Conservation (phyloP, 2,888 invertebrate genomes). For the Agriotes lineatus region DNA sequence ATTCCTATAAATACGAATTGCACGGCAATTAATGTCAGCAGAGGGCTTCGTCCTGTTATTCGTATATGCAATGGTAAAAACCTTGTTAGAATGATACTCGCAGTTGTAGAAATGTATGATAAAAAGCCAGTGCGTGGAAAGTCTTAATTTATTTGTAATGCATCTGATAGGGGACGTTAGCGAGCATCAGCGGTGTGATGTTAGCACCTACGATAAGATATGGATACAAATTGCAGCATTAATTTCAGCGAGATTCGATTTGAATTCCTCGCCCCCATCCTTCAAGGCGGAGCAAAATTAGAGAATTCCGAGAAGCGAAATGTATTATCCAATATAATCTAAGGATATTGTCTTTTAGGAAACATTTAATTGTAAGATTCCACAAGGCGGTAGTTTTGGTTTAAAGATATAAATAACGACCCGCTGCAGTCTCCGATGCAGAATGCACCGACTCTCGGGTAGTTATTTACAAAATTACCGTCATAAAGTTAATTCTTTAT, state of each 20-base stretch:
- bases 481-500: slow-evolving; percentile 45
- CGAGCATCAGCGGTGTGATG: slow-evolving; percentile 27
- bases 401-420: slow-evolving; percentile 29
- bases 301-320: slow-evolving; percentile 61
- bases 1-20: too few species aligned
- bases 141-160: slow-evolving; percentile 21
- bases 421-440: slow-evolving; percentile 15
- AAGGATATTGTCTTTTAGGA: slow-evolving; percentile 61
- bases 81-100: too few species aligned
- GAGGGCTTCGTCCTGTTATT: too few species aligned
- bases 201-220: slow-evolving; percentile 49
- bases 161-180: slow-evolving; percentile 23
- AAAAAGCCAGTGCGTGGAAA: too few species aligned
- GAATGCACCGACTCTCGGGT: slow-evolving; percentile 30
- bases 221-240: slow-evolving; percentile 50
- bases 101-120: too few species aligned
- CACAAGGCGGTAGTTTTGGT: slow-evolving; percentile 41
- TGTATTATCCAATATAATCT: slow-evolving; percentile 65
- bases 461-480: slow-evolving; percentile 43
- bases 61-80: too few species aligned
- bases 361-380: slow-evolving; percentile 60
- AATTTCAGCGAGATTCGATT: slow-evolving; percentile 54
- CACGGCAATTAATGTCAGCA: too few species aligned
- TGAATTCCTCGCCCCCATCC: slow-evolving; percentile 49
- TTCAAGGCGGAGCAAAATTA: slow-evolving; percentile 57